Conservation (phyloP, 2,888 invertebrate species). For the Camptogramma bilineatum region DNA sequence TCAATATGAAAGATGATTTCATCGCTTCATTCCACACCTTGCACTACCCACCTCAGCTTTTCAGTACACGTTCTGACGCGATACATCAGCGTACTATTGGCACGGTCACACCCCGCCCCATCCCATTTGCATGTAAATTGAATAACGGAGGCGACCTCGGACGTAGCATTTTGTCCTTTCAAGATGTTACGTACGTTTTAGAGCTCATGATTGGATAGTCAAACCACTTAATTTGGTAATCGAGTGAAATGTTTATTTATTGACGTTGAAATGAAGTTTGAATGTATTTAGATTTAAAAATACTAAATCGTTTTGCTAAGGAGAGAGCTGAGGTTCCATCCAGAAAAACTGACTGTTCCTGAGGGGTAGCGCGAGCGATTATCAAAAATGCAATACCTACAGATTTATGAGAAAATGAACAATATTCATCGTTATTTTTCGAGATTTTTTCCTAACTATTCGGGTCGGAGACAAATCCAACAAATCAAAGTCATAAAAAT, state of each 20-base stretch:
- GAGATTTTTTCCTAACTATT: no score
- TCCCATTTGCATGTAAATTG: conserved; percentile 85
- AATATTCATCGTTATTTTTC: no score
- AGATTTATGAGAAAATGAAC: no score
- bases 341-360: no score
- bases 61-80: conserved; percentile 76
- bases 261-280: no score
- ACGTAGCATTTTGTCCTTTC: conserved; percentile 65
- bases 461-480: no score
- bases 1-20: background rate
- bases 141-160: conserved; percentile 77
- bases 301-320: no score
- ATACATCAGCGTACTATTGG: conserved; percentile 83
- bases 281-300: no score
- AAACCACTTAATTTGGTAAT: conserved; percentile 25
- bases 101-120: conserved; percentile 58
- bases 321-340: no score
- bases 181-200: conserved; percentile 60
- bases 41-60: conserved; percentile 42
- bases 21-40: conserved; percentile 28
- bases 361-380: no score
- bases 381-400: no score
- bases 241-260: background rate
- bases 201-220: conserved; percentile 29
- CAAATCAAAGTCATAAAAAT: no score